Conservation (phyloP, 2,888 invertebrate genomes). For the Pimpla rufipes region DNA sequence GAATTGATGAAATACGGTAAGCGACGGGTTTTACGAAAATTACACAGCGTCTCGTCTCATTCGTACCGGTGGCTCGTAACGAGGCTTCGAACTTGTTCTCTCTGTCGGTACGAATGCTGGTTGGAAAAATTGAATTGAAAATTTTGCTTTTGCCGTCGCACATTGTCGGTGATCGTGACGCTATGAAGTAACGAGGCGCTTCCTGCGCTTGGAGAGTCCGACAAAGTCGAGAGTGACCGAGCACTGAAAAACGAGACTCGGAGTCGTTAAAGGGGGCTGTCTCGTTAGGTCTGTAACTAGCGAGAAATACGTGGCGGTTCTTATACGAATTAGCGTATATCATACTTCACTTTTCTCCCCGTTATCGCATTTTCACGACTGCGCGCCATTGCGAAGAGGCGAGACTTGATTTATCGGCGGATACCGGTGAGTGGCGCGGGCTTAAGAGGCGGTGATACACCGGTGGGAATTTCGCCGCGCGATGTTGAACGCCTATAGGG, state of each 20-base stretch:
- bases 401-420: not conserved
- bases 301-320: not conserved
- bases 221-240: not conserved
- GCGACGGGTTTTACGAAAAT: slow-evolving; percentile 37
- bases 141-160: not conserved
- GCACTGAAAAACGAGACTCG: not conserved
- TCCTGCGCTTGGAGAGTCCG: not conserved
- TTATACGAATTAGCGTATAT: not conserved
- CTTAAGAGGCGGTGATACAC: no score
- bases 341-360: not conserved
- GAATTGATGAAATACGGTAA: slow-evolving; percentile 28
- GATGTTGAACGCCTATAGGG: no score
- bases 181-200: not conserved
- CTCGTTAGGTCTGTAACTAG: slow-evolving; percentile 16
- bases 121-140: not conserved
- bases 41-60: slow-evolving; percentile 17
- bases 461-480: no score
- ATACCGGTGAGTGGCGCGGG: not conserved
- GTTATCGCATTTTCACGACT: not conserved
- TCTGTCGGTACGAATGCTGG: not conserved
- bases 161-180: not conserved
- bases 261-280: slow-evolving; percentile 2
- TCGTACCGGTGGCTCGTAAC: not conserved
- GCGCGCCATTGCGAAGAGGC: not conserved
- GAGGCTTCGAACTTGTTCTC: not conserved